A percentile compares a stretch with the other conserved stretches of the same genome.
These are phyloP conservation scores for Urophycis tenuis DNA, from an alignment of 2,797 vertebrate genomes.

Conservation along the genomic window DNA sequence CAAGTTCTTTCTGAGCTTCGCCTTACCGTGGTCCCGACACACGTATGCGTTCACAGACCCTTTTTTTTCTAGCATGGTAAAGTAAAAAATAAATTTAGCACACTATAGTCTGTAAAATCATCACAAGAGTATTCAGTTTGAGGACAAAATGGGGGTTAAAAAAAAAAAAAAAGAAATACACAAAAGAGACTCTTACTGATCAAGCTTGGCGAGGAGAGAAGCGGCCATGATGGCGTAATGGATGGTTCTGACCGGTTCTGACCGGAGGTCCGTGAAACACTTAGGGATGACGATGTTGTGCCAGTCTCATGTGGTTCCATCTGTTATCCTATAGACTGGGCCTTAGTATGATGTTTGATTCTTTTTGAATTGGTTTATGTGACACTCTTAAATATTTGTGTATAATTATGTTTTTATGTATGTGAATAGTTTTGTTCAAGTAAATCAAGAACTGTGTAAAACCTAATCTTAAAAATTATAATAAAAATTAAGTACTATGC, in stretches of 20 bases:
- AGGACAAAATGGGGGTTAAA: conserved; percentile 41
- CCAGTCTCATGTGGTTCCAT: conserved; percentile 38
- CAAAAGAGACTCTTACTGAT: conserved; percentile 20
- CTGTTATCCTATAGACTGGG: conserved; percentile 38
- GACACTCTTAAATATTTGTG: conserved; percentile 60
- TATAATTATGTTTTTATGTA: conserved; percentile 59
- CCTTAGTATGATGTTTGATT: conserved; percentile 41
- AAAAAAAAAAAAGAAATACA: conserved; percentile 22
- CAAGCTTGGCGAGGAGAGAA: conserved; percentile 25
- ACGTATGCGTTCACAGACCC: conserved; percentile 49
- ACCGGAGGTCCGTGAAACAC: conserved; percentile 23
- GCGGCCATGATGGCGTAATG: conserved; percentile 11
- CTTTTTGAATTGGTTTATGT: conserved; percentile 51
- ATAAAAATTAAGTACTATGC: conserved; percentile 51
- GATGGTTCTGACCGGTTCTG: conserved; percentile 21
- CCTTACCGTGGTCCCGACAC: conserved; percentile 63
- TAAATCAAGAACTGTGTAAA: conserved; percentile 70
- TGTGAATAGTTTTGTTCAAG: conserved; percentile 70
- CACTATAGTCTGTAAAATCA: conserved; percentile 38
- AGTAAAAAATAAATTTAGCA: conserved; percentile 45
- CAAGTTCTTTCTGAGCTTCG: conserved; percentile 60
- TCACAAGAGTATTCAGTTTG: conserved; percentile 36
- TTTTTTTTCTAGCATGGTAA: conserved; percentile 44
- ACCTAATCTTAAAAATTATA: conserved; percentile 70
- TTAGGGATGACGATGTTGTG: conserved; percentile 22